Percentiles rank a stretch among this genome's conserved stretches.
phyloP scores from a whole-genome alignment of 2,888 invertebrate species.

The Pinctada fucata region DNA sequence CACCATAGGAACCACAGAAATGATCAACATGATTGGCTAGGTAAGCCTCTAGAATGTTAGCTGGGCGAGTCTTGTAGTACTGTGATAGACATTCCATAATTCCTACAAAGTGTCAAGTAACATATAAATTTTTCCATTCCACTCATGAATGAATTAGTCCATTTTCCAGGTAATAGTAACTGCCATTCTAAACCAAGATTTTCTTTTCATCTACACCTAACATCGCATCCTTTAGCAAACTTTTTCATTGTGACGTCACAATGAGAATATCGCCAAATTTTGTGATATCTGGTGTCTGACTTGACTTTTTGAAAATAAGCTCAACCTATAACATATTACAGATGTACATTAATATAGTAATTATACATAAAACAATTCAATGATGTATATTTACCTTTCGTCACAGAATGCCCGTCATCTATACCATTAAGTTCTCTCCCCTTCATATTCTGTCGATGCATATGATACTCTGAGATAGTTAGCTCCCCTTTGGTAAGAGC shows the following conservation, averaged over 20 bases:
- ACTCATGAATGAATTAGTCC: neutral
- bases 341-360: too few relatives aligned
- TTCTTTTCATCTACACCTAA: too few relatives aligned
- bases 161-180: neutral
- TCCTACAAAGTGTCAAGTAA: neutral
- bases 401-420: constrained; percentile 89
- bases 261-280: too few relatives aligned
- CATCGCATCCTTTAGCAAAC: too few relatives aligned
- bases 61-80: constrained; percentile 68
- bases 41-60: constrained; percentile 84
- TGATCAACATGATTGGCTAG: constrained; percentile 90
- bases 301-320: too few relatives aligned
- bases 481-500: constrained; percentile 92
- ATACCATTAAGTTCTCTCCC: constrained; percentile 87
- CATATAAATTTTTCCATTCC: neutral
- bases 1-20: constrained; percentile 91
- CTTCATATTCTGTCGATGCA: constrained; percentile 86
- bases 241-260: too few relatives aligned
- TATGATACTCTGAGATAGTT: constrained; percentile 90
- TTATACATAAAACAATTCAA: too few relatives aligned
- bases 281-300: too few relatives aligned
- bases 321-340: too few relatives aligned
- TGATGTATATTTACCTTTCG: constrained; percentile 81
- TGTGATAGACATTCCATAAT: constrained; percentile 54
- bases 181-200: too few relatives aligned